Evolutionary conservation across 2,888 invertebrate species (phyloP), one percentile per base, ranked within the genome.

Genomic region (Aricia artaxerxes): DNA sequence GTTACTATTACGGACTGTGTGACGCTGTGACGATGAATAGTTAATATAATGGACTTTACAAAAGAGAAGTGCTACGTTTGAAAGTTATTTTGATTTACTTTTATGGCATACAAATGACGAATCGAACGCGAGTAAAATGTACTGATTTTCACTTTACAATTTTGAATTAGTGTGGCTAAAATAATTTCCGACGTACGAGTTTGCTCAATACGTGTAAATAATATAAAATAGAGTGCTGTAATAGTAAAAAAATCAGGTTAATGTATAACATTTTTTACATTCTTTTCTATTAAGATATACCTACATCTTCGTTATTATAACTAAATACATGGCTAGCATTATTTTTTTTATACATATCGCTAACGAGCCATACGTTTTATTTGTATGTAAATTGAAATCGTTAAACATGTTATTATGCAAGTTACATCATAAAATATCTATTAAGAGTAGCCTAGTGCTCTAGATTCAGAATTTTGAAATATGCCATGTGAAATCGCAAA

Each of bases 91-190:
- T 64, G 75, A 78, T 78, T 78, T 80, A 78, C 81, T 80, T 81
- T 82, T 82, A 82, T 84, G 83, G 85, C 84, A 86, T 84, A 83
- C 84, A 84, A 87, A 87, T 86, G 85, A 86, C 85, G 84, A 85
- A 85, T 83, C 75, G 40, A 79, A 79, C 79, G 73, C 75, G 80
- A 78, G 73, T 77, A 73, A 76, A 79, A 80, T 78, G 76, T 75
- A 72, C 82, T 83, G 84, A 84, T 83, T 86, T 87, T 88, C 86
- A 85, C 86, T 88, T 82, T 78, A 53, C 79, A 78, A 82, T 40
- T 75, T 31, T 53, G 24, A 49, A 31, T 44, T 40, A 16, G n/a
- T 31, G 6, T 44, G 53, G 44, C 53, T 53, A 53, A 53, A 53
- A 53, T 53, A 11, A 6, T 40, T 40, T 40, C 40, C 6, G 40